Evolutionary conservation across 2,113 vertebrate genomes (phyloP).

Genomic region (Polypterus senegalus): DNA sequence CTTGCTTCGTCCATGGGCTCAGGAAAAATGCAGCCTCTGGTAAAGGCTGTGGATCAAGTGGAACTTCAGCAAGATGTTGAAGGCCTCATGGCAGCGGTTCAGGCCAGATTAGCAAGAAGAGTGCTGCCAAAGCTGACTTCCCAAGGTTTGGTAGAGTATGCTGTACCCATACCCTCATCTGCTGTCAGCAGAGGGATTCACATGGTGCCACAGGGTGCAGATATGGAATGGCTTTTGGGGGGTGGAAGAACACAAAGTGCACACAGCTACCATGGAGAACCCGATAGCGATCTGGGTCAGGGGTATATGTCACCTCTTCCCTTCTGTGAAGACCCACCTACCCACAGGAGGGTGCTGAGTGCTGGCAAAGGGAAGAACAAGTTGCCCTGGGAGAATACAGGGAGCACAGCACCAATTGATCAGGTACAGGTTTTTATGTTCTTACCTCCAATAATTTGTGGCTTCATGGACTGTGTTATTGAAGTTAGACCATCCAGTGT

Average conservation of each 20-base stretch:
- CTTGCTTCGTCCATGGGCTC: slow-evolving; percentile 58
- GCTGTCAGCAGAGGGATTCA: slow-evolving; percentile 33
- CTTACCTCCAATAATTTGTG: too few relatives aligned
- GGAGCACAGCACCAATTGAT: too few relatives aligned
- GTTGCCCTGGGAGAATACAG: slow-evolving; percentile 75
- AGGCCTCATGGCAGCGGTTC: slow-evolving; percentile 63
- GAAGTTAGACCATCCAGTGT: too few relatives aligned
- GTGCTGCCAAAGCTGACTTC: slow-evolving; percentile 53
- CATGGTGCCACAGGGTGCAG: slow-evolving; percentile 42
- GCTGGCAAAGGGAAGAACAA: slow-evolving; percentile 79
- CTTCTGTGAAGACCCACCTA: slow-evolving; percentile 21
- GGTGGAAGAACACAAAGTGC: slow-evolving; percentile 58
- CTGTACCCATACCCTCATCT: slow-evolving; percentile 50
- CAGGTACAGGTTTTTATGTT: too few relatives aligned
- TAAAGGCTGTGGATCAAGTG: slow-evolving; percentile 63
- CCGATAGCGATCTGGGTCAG: slow-evolving; percentile 27
- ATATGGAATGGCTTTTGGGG: slow-evolving; percentile 72
- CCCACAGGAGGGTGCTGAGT: slow-evolving; percentile 66
- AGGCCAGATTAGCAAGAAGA: slow-evolving; percentile 67
- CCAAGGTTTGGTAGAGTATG: slow-evolving; percentile 64
- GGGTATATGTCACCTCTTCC: slow-evolving; percentile 41
- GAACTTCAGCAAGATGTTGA: slow-evolving; percentile 61
- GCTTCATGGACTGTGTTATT: too few relatives aligned
- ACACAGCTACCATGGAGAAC: slow-evolving; percentile 43
- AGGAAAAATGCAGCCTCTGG: slow-evolving; percentile 51